Conservation (phyloP, 2,113 vertebrate genomes). For the Trichomycterus rosablanca region DNA sequence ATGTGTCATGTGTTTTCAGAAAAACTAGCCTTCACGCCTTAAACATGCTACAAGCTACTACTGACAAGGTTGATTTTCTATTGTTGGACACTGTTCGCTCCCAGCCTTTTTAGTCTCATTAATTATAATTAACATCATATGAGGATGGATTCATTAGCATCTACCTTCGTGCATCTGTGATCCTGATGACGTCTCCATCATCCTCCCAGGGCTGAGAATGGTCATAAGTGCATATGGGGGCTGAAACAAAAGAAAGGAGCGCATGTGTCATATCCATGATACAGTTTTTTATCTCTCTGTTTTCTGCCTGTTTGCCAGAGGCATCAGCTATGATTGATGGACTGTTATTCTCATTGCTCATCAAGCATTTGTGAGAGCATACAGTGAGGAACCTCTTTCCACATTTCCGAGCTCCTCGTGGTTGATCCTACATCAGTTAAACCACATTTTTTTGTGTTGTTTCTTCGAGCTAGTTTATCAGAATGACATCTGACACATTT, state of each 20-base stretch:
- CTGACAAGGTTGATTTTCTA: slow-evolving; percentile 34
- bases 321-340: slow-evolving; percentile 26
- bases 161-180: slow-evolving; percentile 43
- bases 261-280: slow-evolving; percentile 28
- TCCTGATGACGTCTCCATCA: slow-evolving; percentile 34
- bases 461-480: too few species aligned
- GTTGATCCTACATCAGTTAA: too few species aligned
- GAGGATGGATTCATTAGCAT: slow-evolving; percentile 46
- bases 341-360: slow-evolving; percentile 26
- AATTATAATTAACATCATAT: slow-evolving; percentile 50
- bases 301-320: slow-evolving; percentile 33
- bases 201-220: slow-evolving; percentile 20
- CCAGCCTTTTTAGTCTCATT: slow-evolving; percentile 43
- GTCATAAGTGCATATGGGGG: not conserved
- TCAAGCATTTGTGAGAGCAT: slow-evolving; percentile 21
- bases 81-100: slow-evolving; percentile 39
- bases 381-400: slow-evolving; percentile 18
- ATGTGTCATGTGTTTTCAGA: too few species aligned
- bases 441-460: too few species aligned
- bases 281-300: slow-evolving; percentile 27
- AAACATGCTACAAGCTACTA: too few species aligned
- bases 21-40: too few species aligned
- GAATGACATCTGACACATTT: too few species aligned
- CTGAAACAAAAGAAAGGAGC: slow-evolving; percentile 17
- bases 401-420: slow-evolving; percentile 4